Base-by-base conservation (phyloP, 2,113 vertebrate species). In the Lipophrys pholis region DNA sequence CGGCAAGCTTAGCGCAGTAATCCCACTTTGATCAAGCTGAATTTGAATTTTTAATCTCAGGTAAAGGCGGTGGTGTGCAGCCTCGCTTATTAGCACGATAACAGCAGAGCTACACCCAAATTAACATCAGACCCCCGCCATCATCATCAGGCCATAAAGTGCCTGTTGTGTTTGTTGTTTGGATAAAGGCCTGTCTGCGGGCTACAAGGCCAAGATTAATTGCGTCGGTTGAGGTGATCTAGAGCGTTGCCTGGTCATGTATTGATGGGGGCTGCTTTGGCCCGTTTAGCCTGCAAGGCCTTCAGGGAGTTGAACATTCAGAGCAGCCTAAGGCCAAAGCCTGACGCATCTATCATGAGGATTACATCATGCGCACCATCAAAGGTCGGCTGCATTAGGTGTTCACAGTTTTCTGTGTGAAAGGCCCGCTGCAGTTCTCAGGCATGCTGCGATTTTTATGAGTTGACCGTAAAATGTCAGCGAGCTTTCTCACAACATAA, bases 21-120 rank as follows among this genome's bases (percentile, higher is more conserved):
- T 89, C 73, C 82, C 76, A 51, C 75, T 84, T 85, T 85, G 73
- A 88, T 85, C 57, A 16, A 36, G 4, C n/a, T 62, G 69, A 36
- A 12, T 69, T 81, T 78, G 38, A 73, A 90, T 76, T 79, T 82
- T 75, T 84, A 81, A 85, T 87, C 82, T 80, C 73, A 89, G 84
- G 81, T 90, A 70, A 80, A 78, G 68, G 68, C 42, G 21, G 21
- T 30, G 35, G 67, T 10, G 67, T 80, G 73, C 66, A 48, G 38
- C 43, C 51, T 71, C n/a, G 41, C 14, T 78, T 68, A 72, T 80
- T 64, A 49, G 68, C 43, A 66, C 17, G 39, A 64, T 61, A 71
- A 66, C 63, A 50, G 8, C 48, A 56, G 69, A 50, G 56, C 46
- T 46, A 14, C 65, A 64, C 56, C 30, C 16, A 76, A 82, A 74